Evolutionary conservation across 2,113 vertebrate species (phyloP), one percentile per base, ranked within the genome.

Genomic region (Balaeniceps rex): DNA sequence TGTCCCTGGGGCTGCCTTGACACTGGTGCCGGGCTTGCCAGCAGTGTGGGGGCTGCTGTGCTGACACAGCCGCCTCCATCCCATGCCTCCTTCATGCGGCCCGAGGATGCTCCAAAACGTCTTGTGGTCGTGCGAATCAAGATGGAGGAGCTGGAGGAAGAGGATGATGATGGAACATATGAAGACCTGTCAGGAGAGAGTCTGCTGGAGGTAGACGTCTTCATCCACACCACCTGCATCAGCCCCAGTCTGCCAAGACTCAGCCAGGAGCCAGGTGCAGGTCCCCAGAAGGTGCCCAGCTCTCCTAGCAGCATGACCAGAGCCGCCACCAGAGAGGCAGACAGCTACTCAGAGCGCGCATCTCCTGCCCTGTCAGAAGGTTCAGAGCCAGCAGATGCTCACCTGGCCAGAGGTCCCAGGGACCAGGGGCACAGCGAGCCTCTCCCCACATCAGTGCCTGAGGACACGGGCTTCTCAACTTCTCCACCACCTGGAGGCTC

Each of bases 271-370:
- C 15, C 58, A 36, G 23, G 11, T 17, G 58, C 58, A 47, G 19
- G 46, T 19, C 46, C 19, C 46, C 46, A 47, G 46, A 19, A 47
- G 46, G 46, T 47, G 46, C 46, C 46, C 46, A 4, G 46, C 46
- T 47, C 9, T 8, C 19, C 46, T 19, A 21, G 19, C 7, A 21
- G 10, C 46, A 21, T 8, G 8, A 19, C 46, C 19, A 21, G 19
- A 47, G 46, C 19, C 8, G 19, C 34, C 6, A 2, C 34, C n/a
- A 14, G 22, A 60, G 57, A n/a, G 22, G 21, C 57, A n/a, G 57
- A 23, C 0, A 9, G 14, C 57, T 16, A 10, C 34, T 24, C 10
- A 2, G 22, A n/a, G 57, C 1, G 4, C 16, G 34, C 10, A 14
- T 24, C 57, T n/a, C 22, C 22, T 60, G 57, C 9, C 57, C 57